A percentile compares a stretch with the other conserved stretches of the same genome.
These are phyloP conservation scores for Pterocles orientalis DNA, from an alignment of 2,113 vertebrate species.

Conservation along the genomic window DNA sequence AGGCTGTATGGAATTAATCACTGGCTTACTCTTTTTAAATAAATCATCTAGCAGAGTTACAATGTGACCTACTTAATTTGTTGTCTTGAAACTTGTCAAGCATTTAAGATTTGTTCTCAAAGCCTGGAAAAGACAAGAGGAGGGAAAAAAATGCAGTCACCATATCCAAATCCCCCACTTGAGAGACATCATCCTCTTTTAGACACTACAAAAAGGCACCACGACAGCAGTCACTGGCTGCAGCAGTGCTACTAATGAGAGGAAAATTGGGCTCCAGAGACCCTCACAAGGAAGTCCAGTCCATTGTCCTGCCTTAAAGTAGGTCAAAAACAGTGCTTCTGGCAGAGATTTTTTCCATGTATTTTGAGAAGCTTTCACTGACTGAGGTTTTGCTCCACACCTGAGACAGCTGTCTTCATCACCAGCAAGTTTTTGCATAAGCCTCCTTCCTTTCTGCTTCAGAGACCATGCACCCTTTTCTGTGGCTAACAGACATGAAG, in stretches of 20 bases:
- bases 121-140: neutral
- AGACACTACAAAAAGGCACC: neutral
- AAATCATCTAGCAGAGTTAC: conserved; percentile 5
- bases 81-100: neutral
- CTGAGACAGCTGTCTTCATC: neutral
- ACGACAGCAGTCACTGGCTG: neutral
- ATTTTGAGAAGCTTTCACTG: neutral
- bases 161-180: neutral
- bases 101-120: neutral
- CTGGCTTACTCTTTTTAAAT: conserved; percentile 4
- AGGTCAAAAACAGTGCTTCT: neutral
- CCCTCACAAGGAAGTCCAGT: neutral
- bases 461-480: neutral
- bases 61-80: conserved; percentile 2
- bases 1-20: neutral
- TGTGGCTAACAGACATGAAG: neutral
- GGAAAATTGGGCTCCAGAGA: neutral
- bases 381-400: neutral
- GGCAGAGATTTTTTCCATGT: neutral
- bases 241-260: neutral
- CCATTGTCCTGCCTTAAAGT: neutral
- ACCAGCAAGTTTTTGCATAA: neutral
- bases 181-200: neutral
- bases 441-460: neutral
- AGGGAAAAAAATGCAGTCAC: neutral